Base-by-base conservation (phyloP, 2,113 vertebrate genomes). In the Protobothrops flavoviridis region DNA sequence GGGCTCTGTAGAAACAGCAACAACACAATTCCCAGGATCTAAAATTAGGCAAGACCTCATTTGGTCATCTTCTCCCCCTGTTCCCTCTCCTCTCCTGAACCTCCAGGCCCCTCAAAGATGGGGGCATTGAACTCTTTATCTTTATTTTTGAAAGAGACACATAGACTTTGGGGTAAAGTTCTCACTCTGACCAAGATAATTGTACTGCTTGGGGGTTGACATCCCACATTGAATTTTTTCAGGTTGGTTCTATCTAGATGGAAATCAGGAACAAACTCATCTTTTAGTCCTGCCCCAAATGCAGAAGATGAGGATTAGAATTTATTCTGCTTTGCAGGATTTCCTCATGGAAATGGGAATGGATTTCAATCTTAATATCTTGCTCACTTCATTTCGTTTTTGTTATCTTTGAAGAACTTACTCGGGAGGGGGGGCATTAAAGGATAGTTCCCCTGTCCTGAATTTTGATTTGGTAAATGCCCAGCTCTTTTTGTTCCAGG, bases 1-100 rank as follows among this genome's bases (percentile, higher is more conserved):
- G 2, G 26, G 26, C 50, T 53, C 87, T 88, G 87, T 11, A 33
- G 12, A 21, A 55, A 10, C 6, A 17, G 48, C 29, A 55, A 50
- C 29, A 20, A 0, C 50, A 21, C 0, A n/a, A 3, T 29, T 53
- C 26, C 1, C 45, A 26, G 85, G 23, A 45, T 24, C 29, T 26
- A 23, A n/a, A 13, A 5, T 0, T 0, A 15, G 10, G 21, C 3
- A 61, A 61, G 24, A 1, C 59, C 3, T 61, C 59, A 0, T 29
- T 4, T 45, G 33, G 81, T 3, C 3, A 39, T 20, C 81, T 3
- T 7, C 17, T 45, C 39, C 39, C 20, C 6, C 39, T 20, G 1
- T 12, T 85, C 81, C 33, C 17, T 8, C 81, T 8, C 39, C 21
- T 45, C 7, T 50, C 2, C 5, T 48, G 85, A 23, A 17, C 2